Base-by-base conservation (phyloP, 2,797 vertebrate species). In the Sebastes reedi region DNA sequence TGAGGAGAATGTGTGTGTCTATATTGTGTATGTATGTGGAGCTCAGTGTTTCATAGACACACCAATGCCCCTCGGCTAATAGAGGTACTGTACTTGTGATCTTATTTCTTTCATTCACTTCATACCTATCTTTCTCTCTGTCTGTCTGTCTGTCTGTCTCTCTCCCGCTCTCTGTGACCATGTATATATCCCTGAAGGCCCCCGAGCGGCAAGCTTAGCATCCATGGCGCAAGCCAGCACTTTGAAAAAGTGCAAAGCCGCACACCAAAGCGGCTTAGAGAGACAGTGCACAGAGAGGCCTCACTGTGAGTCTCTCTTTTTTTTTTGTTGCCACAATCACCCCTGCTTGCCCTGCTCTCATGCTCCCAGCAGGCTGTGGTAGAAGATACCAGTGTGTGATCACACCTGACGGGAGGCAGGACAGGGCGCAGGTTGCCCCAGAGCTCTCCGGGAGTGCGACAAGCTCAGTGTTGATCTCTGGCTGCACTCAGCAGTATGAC, bases 161-260 rank as follows among this genome's bases (percentile, higher is more conserved):
- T 76, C 25, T 54, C 20, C 32, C 60, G 56, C 61, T 88, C 79
- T 72, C 46, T 34, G 67, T 81, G 68, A 25, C 73, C 29, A 50
- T 79, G 70, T 78, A 77, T 78, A 77, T 75, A 82, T 89, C 86
- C 74, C 87, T 85, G 85, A 84, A 27, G 70, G 82, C 82, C 83
- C 79, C 82, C 39, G 62, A 87, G 91, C 80, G 61, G 83, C 73
- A 64, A 81, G 93, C 91, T 91, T 85, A 90, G 89, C 79, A 85
- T 88, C 89, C 69, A 54, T 75, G 82, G 87, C 70, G 67, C 91
- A 79, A 90, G 86, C 90, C 85, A 90, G 82, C 81, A 82, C 91
- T 94, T 94, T 94, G 91, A 93, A 94, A 93, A 87, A 89, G 87
- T 89, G 86, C 86, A 94, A 91, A 92, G 92, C 93, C 86, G 79